Evolutionary conservation across 1,140 invertebrate genomes (phyloP).

Genomic region (Gyrodactylus salaris): DNA sequence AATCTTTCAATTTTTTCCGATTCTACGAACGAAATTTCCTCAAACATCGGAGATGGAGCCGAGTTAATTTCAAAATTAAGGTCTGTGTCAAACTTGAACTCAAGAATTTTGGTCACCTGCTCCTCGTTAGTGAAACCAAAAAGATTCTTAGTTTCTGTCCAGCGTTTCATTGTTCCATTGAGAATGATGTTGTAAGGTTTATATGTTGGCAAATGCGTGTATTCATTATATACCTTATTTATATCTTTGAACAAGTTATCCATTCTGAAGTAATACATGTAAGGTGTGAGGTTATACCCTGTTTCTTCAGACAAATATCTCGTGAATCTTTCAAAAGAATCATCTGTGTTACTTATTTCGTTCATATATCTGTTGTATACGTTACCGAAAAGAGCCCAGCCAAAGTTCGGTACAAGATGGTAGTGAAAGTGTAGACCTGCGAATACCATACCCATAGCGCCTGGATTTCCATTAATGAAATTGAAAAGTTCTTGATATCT

Average conservation of each 20-base stretch:
- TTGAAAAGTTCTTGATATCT: neutral
- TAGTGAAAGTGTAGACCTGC: neutral
- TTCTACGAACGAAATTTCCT: too few relatives aligned
- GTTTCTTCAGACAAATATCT: neutral
- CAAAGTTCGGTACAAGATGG: neutral
- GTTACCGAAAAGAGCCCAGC: neutral
- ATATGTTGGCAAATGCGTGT: neutral
- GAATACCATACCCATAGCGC: neutral
- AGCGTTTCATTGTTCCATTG: neutral
- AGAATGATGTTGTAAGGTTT: neutral
- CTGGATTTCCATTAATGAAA: neutral
- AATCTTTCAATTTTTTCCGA: too few relatives aligned
- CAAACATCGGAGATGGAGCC: too few relatives aligned
- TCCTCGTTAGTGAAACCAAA: neutral
- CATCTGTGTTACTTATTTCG: neutral
- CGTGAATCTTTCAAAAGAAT: neutral
- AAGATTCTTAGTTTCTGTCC: neutral
- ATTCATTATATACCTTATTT: neutral
- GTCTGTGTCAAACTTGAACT: too few relatives aligned
- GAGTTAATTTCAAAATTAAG: too few relatives aligned
- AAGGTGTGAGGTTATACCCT: neutral
- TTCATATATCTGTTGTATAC: neutral
- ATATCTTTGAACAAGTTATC: neutral
- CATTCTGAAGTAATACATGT: neutral
- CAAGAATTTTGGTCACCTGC: too few relatives aligned